Conservation (phyloP, 2,797 vertebrate genomes). For the Channallabes apus region DNA sequence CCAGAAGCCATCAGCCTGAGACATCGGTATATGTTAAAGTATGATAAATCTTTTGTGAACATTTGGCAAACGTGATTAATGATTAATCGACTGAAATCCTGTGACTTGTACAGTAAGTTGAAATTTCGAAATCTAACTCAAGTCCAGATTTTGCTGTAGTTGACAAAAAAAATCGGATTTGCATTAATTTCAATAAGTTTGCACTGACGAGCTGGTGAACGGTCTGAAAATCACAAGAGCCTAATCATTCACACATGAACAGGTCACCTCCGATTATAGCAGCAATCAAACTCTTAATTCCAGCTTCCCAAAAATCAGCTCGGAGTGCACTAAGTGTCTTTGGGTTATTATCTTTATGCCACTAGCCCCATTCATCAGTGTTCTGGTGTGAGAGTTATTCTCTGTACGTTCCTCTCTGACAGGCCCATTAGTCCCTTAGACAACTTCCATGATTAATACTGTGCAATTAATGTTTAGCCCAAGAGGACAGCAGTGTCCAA, state of each 20-base stretch:
- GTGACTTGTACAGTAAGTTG: background rate
- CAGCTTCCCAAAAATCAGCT: background rate
- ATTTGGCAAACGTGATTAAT: background rate
- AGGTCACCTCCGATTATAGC: slow-evolving; percentile 8
- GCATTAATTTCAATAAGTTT: background rate
- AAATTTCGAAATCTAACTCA: background rate
- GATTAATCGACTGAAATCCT: background rate
- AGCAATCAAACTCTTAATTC: slow-evolving; percentile 27
- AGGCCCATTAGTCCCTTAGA: slow-evolving; percentile 24
- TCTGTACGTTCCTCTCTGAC: slow-evolving; percentile 17
- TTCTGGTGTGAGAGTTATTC: slow-evolving; percentile 30
- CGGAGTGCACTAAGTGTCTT: background rate
- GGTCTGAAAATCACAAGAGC: background rate
- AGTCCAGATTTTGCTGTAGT: background rate
- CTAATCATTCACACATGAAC: slow-evolving; percentile 35
- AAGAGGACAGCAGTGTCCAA: slow-evolving; percentile 20
- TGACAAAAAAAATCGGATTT: background rate
- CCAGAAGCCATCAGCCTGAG: slow-evolving; percentile 2
- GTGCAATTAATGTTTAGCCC: slow-evolving; percentile 31
- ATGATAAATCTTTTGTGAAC: background rate
- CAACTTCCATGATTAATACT: slow-evolving; percentile 35
- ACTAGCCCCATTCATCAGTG: slow-evolving; percentile 26
- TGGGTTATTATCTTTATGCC: slow-evolving; percentile 15
- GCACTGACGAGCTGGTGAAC: background rate
- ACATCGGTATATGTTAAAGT: background rate